Conservation (phyloP, 1,140 invertebrate species). For the Drosophila asahinai region DNA sequence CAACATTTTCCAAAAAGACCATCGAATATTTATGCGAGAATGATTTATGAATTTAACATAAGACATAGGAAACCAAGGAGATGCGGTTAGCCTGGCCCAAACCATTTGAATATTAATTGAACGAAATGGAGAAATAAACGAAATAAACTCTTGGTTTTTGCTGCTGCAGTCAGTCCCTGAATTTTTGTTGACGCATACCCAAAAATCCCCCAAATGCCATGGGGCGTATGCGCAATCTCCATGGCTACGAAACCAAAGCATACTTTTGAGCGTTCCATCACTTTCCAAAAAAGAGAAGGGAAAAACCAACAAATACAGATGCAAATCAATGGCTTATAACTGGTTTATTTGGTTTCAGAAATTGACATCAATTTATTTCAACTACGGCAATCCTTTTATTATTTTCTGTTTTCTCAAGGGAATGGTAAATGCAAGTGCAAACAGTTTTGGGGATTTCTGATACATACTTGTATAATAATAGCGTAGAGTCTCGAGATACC, state of each 20-base stretch:
- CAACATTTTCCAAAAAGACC: conserved; percentile 52
- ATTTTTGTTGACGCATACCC: neutral
- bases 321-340: conserved; percentile 27
- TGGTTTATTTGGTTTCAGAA: conserved; percentile 23
- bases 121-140: conserved; percentile 15
- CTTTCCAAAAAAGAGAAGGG: neutral
- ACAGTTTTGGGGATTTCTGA: too few relatives aligned
- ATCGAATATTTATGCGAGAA: conserved; percentile 58
- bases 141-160: neutral
- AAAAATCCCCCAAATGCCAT: conserved; percentile 7
- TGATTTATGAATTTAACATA: conserved; percentile 64
- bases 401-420: neutral
- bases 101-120: conserved; percentile 36
- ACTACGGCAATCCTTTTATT: conserved; percentile 2
- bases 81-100: conserved; percentile 25
- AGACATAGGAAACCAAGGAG: conserved; percentile 24
- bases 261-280: conserved; percentile 26
- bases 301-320: neutral
- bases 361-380: conserved; percentile 10
- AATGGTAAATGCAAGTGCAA: neutral
- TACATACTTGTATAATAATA: too few relatives aligned
- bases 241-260: conserved; percentile 17
- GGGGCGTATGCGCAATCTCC: conserved; percentile 40
- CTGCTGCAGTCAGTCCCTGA: neutral
- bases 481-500: neutral